Evolutionary conservation across 2,113 vertebrate species (phyloP), one percentile per base, ranked within the genome.

Genomic region (Hydrochoerus hydrochaeris): DNA sequence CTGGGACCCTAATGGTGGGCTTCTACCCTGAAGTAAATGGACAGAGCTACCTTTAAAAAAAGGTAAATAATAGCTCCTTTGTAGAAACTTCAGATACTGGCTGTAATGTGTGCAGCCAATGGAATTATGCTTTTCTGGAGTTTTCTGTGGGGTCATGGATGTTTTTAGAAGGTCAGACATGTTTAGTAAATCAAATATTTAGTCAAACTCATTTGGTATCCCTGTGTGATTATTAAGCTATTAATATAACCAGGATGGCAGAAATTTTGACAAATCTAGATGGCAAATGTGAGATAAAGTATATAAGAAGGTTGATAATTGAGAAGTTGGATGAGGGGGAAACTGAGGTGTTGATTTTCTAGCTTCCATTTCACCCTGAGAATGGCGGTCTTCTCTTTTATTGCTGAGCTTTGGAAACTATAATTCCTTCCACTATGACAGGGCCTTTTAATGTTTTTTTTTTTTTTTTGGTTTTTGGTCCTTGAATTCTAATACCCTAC

Each of bases 11-110:
- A 54, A 54, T 86, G 22, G 75, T 80, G 38, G 78, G 32, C 32
- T 88, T 96, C 49, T 85, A 41, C 57, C 95, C 14, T 52, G 71
- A 93, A 94, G 95, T 41, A 96, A 95, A 94, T 81, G 41, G 62
- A 44, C 17, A 95, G 20, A 90, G 19, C 38, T 54, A 35, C 32
- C 58, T 94, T 96, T 20, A 60, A 28, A 94, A 60, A 78, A 22
- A 12, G 3, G 13, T 9, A 65, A 44, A 94, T 89, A 88, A 95
- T 78, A 87, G 75, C 95, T 93, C 58, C 46, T 87, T 84, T 38
- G 44, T 16, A 92, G 58, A 92, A 92, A 85, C 85, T 67, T 12
- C 41, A 58, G 38, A 10, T 85, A 30, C 65, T 69, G 54, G 5
- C 28, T 80, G 1, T 22, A 49, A 90, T 73, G n/a, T 89, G 52